Evolutionary conservation across 2,888 invertebrate species (phyloP).

Genomic region (Allygus modestus): DNA sequence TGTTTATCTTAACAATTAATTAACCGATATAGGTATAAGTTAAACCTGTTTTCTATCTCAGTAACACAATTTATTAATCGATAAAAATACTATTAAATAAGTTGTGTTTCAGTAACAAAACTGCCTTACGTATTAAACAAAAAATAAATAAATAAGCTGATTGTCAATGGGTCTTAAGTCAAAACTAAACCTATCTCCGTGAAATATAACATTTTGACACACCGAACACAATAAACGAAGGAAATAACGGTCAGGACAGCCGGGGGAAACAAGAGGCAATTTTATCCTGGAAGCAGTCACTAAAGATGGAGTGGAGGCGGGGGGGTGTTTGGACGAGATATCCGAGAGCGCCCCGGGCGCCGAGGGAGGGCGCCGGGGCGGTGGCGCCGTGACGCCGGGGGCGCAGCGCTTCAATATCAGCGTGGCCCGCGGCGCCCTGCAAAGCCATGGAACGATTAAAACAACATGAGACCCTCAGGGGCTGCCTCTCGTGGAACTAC

Average conservation of each 20-base stretch:
- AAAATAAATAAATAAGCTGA: too few species aligned
- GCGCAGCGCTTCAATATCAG: constrained; percentile 58
- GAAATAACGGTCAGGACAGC: background rate
- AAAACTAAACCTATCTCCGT: too few species aligned
- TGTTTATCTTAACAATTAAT: too few species aligned
- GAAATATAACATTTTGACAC: too few species aligned
- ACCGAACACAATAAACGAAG: constrained; percentile 7
- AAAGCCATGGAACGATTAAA: constrained; percentile 53
- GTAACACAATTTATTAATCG: too few species aligned
- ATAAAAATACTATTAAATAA: too few species aligned
- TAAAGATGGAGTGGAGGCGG: background rate
- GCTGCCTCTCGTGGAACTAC: too few species aligned
- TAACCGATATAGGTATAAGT: too few species aligned
- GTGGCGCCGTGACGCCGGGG: constrained; percentile 23
- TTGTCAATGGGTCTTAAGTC: too few species aligned
- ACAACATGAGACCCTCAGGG: constrained; percentile 47
- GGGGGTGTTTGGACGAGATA: constrained; percentile 50
- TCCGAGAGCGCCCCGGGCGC: constrained; percentile 29
- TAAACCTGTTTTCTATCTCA: too few species aligned
- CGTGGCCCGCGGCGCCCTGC: constrained; percentile 35
- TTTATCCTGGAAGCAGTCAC: constrained; percentile 13
- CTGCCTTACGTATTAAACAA: too few species aligned
- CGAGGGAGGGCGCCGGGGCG: constrained; percentile 13
- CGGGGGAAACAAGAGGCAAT: constrained; percentile 30
- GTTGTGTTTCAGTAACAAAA: too few species aligned